Evolutionary conservation across 2,888 invertebrate species (phyloP), one percentile per base, ranked within the genome.

Genomic region (Venustoraphidia nigricollis): DNA sequence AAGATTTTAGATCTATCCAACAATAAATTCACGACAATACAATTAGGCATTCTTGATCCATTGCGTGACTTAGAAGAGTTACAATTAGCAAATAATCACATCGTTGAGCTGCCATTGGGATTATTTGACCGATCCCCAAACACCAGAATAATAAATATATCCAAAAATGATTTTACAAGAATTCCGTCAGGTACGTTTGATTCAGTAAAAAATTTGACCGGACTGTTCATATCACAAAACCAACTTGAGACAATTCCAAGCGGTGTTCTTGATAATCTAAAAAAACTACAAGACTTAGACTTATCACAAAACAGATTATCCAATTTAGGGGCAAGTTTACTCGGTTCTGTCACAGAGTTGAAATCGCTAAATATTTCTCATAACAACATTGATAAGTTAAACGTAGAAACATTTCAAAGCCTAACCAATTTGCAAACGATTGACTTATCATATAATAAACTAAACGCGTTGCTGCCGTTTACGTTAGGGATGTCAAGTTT

Each of bases 361-460:
- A 49, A 49, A 27, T 50, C 48, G 49, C 48, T 58, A 8, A 56
- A 57, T 50, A 36, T 58, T 17, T 54, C 55, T 10, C 46, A 50
- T 17, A 58, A 58, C 46, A 27, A 27, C 8, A 43, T 58, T 17
- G 42, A 37, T 10, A 38, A 46, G 6, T 44, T 58, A 11, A 49
- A 52, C 9, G 50, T 41, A 42, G 49, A 55, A 13, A 38, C 56
- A 14, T 57, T 59, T 50, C 51, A 54, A 41, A 48, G 51, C 14
- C 14, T 45, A 34, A 54, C 53, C 6, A 40, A 44, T 6, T 41
- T 59, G 6, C 44, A 53, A 41, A 48, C 47, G 27, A 44, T 59
- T 27, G 58, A 58, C 46, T 47, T 59, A 27, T 57, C 57, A 10
- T 48, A 52, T 27, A 59, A 59, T 48, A 41, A 50, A 42, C 41